Base-by-base conservation (phyloP, 2,888 invertebrate species). In the Ophion slaviceki region DNA sequence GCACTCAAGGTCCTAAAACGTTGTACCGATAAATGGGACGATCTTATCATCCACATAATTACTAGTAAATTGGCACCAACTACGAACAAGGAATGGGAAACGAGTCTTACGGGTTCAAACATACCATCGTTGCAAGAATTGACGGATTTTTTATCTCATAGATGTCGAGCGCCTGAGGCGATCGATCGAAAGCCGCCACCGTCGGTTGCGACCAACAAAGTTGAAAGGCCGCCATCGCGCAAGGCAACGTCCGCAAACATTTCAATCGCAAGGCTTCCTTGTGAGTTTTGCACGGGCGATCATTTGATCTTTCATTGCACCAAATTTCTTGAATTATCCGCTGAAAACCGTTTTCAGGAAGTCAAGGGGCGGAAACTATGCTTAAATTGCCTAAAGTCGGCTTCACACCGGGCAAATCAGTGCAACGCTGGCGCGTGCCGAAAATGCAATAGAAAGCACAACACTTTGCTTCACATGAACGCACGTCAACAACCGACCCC, bases 1-100 rank as follows among this genome's bases (percentile, higher is more conserved):
- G 86, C 90, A 0, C 76, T 90, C 40, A 82, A 87, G n/a, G 83
- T 86, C 0, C 70, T 91, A 24, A 87, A 85, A 11, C 80, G 86
- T 40, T 83, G 88, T 2, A 87, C 87, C 14, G 84, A 89, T 0
- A 45, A 67, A 8, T 91, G 90, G 90, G 88, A 89, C 70, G 86
- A 84, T 8, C 24, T 90, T 0, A 17, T 90, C 28, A 86, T 90
- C 32, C 80, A 88, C 53, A n/a, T 90, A 24, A 79, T 91, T 0
- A 78, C 86, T 1, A 61, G 75, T 0, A 78, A 82, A 32, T 28
- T 86, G n/a, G 82, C 77, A 20, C 1, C 32, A 2, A 28, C 14
- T 0, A 82, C 82, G 0, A 47, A 7, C 2, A 62, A 74, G 1
- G 88, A 88, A 57, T 91, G 88, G 88, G 89, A 90, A 70, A 78